Percentiles rank a stretch among this genome's conserved stretches.
These are phyloP conservation scores for Acanthopleura granulata DNA, from an alignment of 2,888 invertebrate genomes.

Conservation along the genomic window DNA sequence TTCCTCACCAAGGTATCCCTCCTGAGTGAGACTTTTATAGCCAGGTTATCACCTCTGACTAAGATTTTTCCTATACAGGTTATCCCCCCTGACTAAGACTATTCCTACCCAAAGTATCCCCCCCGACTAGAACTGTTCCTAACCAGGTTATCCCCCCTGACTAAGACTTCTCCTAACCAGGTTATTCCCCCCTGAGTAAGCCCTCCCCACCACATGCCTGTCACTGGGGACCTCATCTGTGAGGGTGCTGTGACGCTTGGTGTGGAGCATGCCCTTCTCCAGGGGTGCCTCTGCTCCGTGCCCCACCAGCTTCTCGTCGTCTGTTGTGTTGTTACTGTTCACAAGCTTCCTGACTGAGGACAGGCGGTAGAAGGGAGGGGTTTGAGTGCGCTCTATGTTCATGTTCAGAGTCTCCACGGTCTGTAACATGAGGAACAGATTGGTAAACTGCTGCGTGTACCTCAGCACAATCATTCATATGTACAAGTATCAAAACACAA, in stretches of 20 bases:
- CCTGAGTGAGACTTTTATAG: too few species aligned
- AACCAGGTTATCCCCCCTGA: too few species aligned
- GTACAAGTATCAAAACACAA: too few species aligned
- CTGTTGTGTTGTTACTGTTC: constrained; percentile 62
- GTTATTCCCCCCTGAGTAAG: too few species aligned
- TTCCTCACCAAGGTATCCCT: too few species aligned
- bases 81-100: too few species aligned
- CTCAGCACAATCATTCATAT: too few species aligned
- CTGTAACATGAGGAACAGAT: constrained; percentile 35
- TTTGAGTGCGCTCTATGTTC: constrained; percentile 95
- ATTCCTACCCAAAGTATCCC: too few species aligned
- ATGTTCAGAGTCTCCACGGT: constrained; percentile 97
- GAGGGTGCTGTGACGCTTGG: constrained; percentile 81
- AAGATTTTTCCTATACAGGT: too few species aligned
- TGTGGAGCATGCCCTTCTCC: constrained; percentile 92
- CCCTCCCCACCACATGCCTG: constrained; percentile 34
- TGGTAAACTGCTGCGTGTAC: background rate
- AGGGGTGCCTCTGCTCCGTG: constrained; percentile 76
- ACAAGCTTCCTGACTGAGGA: constrained; percentile 73
- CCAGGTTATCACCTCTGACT: too few species aligned
- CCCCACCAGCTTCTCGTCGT: constrained; percentile 71
- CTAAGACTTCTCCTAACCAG: too few species aligned
- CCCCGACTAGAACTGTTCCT: too few species aligned
- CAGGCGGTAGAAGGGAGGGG: constrained; percentile 96
- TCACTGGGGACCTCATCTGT: constrained; percentile 61